Evolutionary conservation across 2,797 vertebrate species (phyloP).

Genomic region (Salarias fasciatus): DNA sequence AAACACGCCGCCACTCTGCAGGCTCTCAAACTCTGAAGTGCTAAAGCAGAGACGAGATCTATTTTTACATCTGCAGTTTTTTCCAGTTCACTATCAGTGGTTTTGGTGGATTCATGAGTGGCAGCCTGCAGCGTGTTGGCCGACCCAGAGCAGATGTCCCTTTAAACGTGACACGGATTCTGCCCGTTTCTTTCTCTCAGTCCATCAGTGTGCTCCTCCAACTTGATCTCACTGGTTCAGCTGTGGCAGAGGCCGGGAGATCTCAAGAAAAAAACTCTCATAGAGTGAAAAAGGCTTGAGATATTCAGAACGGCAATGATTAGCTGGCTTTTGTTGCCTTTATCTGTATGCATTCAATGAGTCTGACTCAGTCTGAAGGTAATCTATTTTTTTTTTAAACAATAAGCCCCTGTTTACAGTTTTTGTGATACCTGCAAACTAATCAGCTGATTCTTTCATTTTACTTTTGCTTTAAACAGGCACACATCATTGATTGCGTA

Average conservation of each 20-base stretch:
- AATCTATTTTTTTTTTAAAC: no score
- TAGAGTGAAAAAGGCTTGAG: neutral
- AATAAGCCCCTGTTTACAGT: neutral
- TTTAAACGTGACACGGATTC: conserved; percentile 30
- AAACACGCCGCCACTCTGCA: conserved; percentile 41
- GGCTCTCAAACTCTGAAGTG: conserved; percentile 50
- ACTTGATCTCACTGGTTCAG: conserved; percentile 13
- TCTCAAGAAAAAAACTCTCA: conserved; percentile 7
- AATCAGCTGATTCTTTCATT: conserved; percentile 13
- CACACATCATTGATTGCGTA: neutral
- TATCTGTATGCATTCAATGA: no score
- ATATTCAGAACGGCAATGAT: neutral
- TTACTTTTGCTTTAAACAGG: conserved; percentile 3
- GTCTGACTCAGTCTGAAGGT: no score
- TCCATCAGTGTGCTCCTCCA: conserved; percentile 10
- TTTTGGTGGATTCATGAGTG: conserved; percentile 63
- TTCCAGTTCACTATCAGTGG: conserved; percentile 63
- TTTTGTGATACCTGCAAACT: conserved; percentile 1
- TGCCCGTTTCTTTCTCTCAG: conserved; percentile 1
- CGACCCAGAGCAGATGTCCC: conserved; percentile 63
- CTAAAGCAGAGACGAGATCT: conserved; percentile 43
- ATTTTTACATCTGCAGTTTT: conserved; percentile 70
- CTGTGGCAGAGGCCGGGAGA: conserved; percentile 2
- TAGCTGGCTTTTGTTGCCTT: neutral
- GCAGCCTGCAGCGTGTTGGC: conserved; percentile 43